Percentiles rank a stretch among this genome's conserved stretches.
phyloP scores from a whole-genome alignment of 2,888 invertebrate species.

The Allygus modestus region DNA sequence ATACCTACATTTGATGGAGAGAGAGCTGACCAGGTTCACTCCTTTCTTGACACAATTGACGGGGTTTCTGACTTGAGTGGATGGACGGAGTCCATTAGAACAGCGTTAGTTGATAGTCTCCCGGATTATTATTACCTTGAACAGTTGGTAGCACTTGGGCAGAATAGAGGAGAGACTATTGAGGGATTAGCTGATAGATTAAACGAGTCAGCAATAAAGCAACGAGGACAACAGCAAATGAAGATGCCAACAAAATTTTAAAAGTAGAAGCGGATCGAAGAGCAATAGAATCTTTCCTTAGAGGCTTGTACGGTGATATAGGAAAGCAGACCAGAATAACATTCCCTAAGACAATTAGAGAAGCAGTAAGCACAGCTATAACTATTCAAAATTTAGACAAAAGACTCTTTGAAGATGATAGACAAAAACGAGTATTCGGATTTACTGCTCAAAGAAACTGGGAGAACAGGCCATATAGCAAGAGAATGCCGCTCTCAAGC shows the following conservation, averaged over 20 bases:
- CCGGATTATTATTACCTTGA: constrained; percentile 28
- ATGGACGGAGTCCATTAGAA: neutral
- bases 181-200: constrained; percentile 8
- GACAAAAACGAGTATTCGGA: constrained; percentile 19
- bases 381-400: constrained; percentile 16
- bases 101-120: constrained; percentile 23
- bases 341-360: too few species aligned
- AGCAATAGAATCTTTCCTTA: too few species aligned
- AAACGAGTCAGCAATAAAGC: constrained; percentile 11
- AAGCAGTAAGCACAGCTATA: too few species aligned
- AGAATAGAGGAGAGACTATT: neutral
- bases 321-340: too few species aligned
- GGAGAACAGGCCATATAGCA: neutral
- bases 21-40: too few species aligned
- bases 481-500: neutral
- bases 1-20: too few species aligned
- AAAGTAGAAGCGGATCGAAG: too few species aligned
- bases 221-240: neutral
- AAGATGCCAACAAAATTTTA: too few species aligned
- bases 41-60: too few species aligned
- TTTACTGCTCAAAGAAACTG: neutral
- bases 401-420: neutral
- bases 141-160: neutral
- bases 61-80: too few species aligned
- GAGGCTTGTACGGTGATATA: too few species aligned